Percentiles rank a stretch among this genome's conserved stretches.
These are phyloP conservation scores for Carterocephalus palaemon DNA, from an alignment of 2,888 invertebrate species.

Conservation along the genomic window DNA sequence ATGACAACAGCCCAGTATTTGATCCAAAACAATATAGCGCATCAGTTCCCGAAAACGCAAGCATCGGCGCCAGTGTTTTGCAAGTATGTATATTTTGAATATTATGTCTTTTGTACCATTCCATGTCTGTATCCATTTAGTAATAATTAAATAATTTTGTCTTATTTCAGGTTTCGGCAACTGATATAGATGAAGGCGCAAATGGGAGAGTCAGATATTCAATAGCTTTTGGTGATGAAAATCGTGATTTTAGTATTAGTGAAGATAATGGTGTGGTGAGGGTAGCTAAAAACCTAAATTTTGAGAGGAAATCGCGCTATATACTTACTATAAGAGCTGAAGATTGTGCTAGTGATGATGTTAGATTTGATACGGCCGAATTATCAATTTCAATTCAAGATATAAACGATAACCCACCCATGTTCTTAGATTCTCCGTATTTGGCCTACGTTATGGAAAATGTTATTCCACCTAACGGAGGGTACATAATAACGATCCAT, in stretches of 20 bases:
- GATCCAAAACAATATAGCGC: conserved; percentile 94
- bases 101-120: too few relatives aligned
- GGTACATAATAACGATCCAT: conserved; percentile 89
- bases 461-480: conserved; percentile 87
- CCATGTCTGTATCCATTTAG: conserved; percentile 19
- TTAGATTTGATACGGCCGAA: conserved; percentile 86
- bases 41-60: conserved; percentile 94
- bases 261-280: conserved; percentile 94
- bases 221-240: conserved; percentile 92
- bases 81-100: conserved; percentile 84
- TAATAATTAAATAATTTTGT: conserved; percentile 2
- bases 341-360: conserved; percentile 88
- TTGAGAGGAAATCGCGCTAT: conserved; percentile 92
- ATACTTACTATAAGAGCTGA: conserved; percentile 91
- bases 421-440: conserved; percentile 96
- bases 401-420: conserved; percentile 96
- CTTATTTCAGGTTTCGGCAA: conserved; percentile 86
- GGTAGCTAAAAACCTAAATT: conserved; percentile 95
- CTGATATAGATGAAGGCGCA: conserved; percentile 91
- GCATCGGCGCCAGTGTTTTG: conserved; percentile 93
- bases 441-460: conserved; percentile 96
- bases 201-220: conserved; percentile 96
- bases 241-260: conserved; percentile 93
- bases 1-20: conserved; percentile 93
- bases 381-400: conserved; percentile 91